Evolutionary conservation across 2,888 invertebrate species (phyloP).

Genomic region (Eudemis profundana): DNA sequence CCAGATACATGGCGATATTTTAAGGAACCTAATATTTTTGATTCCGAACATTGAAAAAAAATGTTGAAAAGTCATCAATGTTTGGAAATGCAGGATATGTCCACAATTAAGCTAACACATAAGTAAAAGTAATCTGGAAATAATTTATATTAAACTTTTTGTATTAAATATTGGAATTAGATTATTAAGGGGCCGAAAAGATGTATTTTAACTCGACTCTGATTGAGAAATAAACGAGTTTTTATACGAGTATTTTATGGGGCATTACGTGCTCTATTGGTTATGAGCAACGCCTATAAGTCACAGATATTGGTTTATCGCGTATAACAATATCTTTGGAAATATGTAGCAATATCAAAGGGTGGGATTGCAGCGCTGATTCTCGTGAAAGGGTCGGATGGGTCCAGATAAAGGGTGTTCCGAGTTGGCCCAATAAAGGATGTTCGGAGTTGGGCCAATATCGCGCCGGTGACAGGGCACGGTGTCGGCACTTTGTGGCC

Average conservation of each 20-base stretch:
- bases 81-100: too few relatives aligned
- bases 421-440: slow-evolving; percentile 45
- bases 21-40: background rate
- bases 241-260: slow-evolving; percentile 48
- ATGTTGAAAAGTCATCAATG: too few relatives aligned
- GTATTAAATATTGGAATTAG: background rate
- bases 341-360: slow-evolving; percentile 70
- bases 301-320: slow-evolving; percentile 53
- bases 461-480: slow-evolving; percentile 62
- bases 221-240: slow-evolving; percentile 41
- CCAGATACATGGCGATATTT: background rate
- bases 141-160: too few relatives aligned
- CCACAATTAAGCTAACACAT: too few relatives aligned
- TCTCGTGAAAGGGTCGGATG: slow-evolving; percentile 70
- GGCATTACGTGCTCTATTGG: slow-evolving; percentile 53
- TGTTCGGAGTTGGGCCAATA: slow-evolving; percentile 60
- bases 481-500: slow-evolving; percentile 49
- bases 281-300: slow-evolving; percentile 55
- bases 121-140: too few relatives aligned
- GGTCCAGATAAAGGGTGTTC: slow-evolving; percentile 69
- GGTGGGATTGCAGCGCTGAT: slow-evolving; percentile 70
- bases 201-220: slow-evolving; percentile 24
- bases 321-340: slow-evolving; percentile 51
- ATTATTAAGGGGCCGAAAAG: background rate
- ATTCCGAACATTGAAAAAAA: background rate